Base-by-base conservation (phyloP, 2,113 vertebrate species). In the Ahaetulla prasina region DNA sequence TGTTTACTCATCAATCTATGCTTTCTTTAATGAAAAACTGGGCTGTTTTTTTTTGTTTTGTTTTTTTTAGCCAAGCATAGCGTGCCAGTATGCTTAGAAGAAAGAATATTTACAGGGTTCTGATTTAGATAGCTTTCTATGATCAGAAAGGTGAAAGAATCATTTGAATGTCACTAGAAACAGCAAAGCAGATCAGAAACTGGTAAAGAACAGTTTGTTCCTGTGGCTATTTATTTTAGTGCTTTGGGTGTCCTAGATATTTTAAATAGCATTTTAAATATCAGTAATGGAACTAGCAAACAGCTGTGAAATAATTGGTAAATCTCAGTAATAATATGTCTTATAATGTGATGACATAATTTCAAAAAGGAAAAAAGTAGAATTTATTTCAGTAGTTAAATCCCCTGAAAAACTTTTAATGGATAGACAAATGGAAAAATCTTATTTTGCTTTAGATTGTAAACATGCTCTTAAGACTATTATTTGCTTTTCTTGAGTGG, bases 221-320 rank as follows among this genome's bases (percentile, higher is more conserved):
- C 74, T 43, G 74, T 39, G 35, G 35, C n/a, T 80, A 39, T 80
- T 80, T 80, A 80, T 43, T 94, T 80, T 43, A 80, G 16, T 43
- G 35, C 35, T 80, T 80, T 80, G 35, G 39, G 74, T 80, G 35
- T 80, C 74, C 74, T 22, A 80, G 74, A 80, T 43, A 80, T 43
- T 43, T 80, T 43, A 43, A 80, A 80, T 92, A 87, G 20, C 52
- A 90, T 45, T 92, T 95, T 92, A 96, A 18, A 43, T 94, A 92
- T 91, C 25, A 93, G 23, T 85, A n/a, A 3, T 91, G 8, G n/a
- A 16, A 91, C 90, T 55, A 22, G 22, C 50, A 57, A 89, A 86
- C 35, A 89, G 43, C 1, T 95, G 87, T 93, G 96, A 95, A 94
- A 30, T 22, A 88, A 88, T 25, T 35, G 11, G 20, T 87, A 47